Evolutionary conservation across 2,888 invertebrate genomes (phyloP).

Genomic region (Matsumyia berberina): DNA sequence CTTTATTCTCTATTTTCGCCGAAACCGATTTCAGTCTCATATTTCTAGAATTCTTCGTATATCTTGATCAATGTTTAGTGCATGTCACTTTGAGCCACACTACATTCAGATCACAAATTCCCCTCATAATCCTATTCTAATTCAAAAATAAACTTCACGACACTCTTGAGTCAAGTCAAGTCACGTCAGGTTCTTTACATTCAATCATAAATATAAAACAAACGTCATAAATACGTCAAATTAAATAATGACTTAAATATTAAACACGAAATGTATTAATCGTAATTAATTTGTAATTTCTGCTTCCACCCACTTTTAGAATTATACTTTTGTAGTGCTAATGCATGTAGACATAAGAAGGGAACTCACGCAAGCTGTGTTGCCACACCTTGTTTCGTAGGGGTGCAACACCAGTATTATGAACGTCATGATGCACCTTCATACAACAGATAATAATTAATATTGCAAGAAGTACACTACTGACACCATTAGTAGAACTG

Average conservation of each 20-base stretch:
- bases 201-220: background rate
- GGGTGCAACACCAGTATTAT: conserved; percentile 31
- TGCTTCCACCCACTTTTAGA: conserved; percentile 12
- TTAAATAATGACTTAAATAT: conserved; percentile 18
- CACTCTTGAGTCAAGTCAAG: too few species aligned
- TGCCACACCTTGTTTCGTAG: conserved; percentile 39
- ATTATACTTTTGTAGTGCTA: conserved; percentile 16
- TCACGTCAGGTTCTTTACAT: background rate
- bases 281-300: conserved; percentile 7
- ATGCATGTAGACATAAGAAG: conserved; percentile 29
- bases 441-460: conserved; percentile 41
- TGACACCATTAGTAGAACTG: conserved; percentile 1
- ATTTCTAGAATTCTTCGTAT: too few species aligned
- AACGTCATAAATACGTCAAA: background rate
- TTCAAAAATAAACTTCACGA: too few species aligned
- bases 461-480: conserved; percentile 34
- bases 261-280: conserved; percentile 2
- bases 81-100: too few species aligned
- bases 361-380: conserved; percentile 35
- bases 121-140: too few species aligned
- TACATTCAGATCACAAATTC: too few species aligned
- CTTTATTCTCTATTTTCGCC: too few species aligned
- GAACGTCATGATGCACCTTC: background rate
- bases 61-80: too few species aligned
- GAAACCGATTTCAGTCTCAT: too few species aligned